phyloP scores from a whole-genome alignment of 1,140 invertebrate species.

The Bombus impatiens region DNA sequence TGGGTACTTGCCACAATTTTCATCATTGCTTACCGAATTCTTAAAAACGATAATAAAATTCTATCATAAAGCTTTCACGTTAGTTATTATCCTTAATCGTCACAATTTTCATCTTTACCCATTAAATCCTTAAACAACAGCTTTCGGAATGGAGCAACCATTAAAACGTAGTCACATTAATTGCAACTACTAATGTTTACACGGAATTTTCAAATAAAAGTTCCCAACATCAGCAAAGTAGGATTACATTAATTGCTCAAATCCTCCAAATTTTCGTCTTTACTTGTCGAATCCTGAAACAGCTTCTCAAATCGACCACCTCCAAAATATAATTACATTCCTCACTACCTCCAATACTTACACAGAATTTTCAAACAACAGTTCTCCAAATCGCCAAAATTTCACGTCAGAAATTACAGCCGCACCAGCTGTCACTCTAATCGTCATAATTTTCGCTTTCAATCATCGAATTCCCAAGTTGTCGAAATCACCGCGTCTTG shows the following conservation, averaged over 20 bases:
- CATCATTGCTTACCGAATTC: too few relatives aligned
- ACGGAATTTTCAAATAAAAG: not conserved
- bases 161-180: not conserved
- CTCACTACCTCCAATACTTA: not conserved
- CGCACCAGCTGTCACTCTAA: not conserved
- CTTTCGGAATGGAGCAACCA: not conserved
- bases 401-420: not conserved
- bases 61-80: too few relatives aligned
- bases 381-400: not conserved
- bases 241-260: not conserved
- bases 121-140: not conserved
- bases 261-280: not conserved
- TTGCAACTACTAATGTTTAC: too few relatives aligned
- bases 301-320: not conserved
- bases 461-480: not conserved
- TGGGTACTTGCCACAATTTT: too few relatives aligned
- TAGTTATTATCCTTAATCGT: not conserved
- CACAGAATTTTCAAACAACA: not conserved
- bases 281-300: not conserved
- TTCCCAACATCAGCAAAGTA: not conserved
- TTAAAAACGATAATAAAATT: not conserved
- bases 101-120: not conserved
- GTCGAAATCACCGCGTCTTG: not conserved
- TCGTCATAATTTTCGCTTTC: not conserved
- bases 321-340: not conserved